Conservation (phyloP, 2,113 vertebrate species). For the Dipodomys merriami region DNA sequence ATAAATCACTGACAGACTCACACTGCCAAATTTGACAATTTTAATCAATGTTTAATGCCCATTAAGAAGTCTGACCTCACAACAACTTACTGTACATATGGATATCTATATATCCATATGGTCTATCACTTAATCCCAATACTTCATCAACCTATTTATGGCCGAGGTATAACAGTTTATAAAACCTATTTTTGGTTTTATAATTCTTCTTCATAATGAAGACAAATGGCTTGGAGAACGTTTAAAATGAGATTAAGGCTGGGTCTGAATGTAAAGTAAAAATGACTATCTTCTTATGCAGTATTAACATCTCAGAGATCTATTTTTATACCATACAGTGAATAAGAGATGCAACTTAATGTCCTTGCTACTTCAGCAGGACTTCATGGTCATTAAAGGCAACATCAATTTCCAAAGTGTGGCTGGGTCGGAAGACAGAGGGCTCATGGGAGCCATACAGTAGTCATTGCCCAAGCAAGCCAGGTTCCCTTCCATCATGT, state of each 20-base stretch:
- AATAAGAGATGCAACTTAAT: neutral
- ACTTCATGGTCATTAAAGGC: neutral
- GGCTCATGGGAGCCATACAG: neutral
- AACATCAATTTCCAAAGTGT: neutral
- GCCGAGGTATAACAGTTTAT: neutral
- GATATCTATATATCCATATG: neutral
- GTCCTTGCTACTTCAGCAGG: neutral
- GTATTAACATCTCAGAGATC: slow-evolving; percentile 27
- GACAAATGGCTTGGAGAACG: slow-evolving; percentile 34
- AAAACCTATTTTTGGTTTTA: neutral
- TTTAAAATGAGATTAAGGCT: slow-evolving; percentile 49
- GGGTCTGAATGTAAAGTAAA: slow-evolving; percentile 33
- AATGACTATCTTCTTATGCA: neutral
- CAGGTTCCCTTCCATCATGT: neutral
- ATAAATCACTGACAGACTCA: slow-evolving; percentile 35
- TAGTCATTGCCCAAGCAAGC: neutral
- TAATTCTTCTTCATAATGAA: neutral
- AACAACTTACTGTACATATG: neutral
- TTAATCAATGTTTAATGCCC: slow-evolving; percentile 42
- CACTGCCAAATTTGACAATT: slow-evolving; percentile 20
- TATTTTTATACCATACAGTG: slow-evolving; percentile 36
- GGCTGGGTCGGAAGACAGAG: neutral
- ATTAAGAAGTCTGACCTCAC: slow-evolving; percentile 29
- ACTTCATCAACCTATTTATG: neutral
- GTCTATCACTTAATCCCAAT: neutral